Base-by-base conservation (phyloP, 2,888 invertebrate species). In the Isotomurus palustris region DNA sequence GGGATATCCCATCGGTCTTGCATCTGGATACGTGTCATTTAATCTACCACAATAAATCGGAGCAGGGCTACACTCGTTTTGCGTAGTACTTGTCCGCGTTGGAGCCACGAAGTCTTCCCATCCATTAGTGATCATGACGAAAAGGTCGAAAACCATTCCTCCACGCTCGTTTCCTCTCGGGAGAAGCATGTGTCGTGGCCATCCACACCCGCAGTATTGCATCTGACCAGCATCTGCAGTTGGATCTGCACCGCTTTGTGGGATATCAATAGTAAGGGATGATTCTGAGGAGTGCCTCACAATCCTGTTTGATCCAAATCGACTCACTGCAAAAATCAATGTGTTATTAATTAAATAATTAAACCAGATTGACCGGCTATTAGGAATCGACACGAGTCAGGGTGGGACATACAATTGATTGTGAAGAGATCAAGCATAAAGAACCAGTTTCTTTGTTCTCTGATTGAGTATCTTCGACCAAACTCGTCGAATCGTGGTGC, bases 1-100 rank as follows among this genome's bases (percentile, higher is more conserved):
- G 6, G 53, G 53, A 19, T 53, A 91, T 43, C 91, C 91, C 91
- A 91, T 91, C 6, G 87, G 75, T 55, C 87, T 81, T 38, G 81
- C 80, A 76, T 91, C 91, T 0, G 91, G 91, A 75, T 87, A 91
- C 70, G 83, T 78, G 54, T 81, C 80, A 76, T 88, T 87, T 50
- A 82, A 82, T 17, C 90, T 77, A 2, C 90, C 90, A 71, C 90
- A 91, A 75, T 83, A 90, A 66, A 85, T 85, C 49, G 82, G 82
- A 0, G 88, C 88, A 73, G 87, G 85, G 43, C 81, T 82, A 75
- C 89, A 89, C 10, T 24, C 36, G n/a, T n/a, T 14, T 14, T 8
- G 12, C 3, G n/a, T 8, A 14, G 38, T 22, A 24, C 25, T 36
- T 10, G 14, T 8, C 3, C 27, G 8, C 10, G n/a, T 22, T n/a